Base-by-base conservation (phyloP, 2,888 invertebrate genomes). In the Gasteruption jaculator region DNA sequence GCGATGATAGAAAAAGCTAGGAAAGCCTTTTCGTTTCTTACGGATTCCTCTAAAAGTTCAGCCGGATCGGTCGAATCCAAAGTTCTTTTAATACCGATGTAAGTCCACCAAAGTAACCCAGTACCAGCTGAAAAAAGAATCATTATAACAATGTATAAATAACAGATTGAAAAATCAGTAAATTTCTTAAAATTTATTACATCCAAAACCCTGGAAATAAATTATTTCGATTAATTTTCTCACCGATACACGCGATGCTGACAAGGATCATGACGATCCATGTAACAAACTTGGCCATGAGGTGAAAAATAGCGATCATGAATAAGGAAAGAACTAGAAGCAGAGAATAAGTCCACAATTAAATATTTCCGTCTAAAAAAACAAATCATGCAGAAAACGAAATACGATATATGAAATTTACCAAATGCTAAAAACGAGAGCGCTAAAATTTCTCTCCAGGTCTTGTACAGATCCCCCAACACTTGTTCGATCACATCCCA, bases 401-500 rank as follows among this genome's bases (percentile, higher is more conserved):
- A 19, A 41, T 26, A 41, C 30, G 8, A 11, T 36, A 15, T 21
- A 22, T 16, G 4, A 2, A n/a, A 75, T 77, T 76, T 80, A 92
- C 92, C 79, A 63, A 93, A 81, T 46, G 92, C 82, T 45, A 92
- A 72, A 46, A 85, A 82, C 38, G 87, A 84, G 58, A 93, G 79
- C 22, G 81, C 81, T 35, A 90, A 76, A 72, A 95, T 87, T 68
- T 88, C 83, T 60, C 80, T 83, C 91, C 92, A 92, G 25, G 90
- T 86, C 45, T 84, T 82, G 64, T 91, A 91, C 5, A 95, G 74
- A 73, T 95, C 94, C 35, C 86, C 84, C 22, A 93, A 74, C 67
- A 92, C 82, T 73, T 92, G 90, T 71, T 92, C 90, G 55, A 91
- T 80, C 21, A 86, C 80, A 66, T 91, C 91, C 85, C 91, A 90